Conservation (phyloP, 2,113 vertebrate species). For the Gallinago paraguaiae region DNA sequence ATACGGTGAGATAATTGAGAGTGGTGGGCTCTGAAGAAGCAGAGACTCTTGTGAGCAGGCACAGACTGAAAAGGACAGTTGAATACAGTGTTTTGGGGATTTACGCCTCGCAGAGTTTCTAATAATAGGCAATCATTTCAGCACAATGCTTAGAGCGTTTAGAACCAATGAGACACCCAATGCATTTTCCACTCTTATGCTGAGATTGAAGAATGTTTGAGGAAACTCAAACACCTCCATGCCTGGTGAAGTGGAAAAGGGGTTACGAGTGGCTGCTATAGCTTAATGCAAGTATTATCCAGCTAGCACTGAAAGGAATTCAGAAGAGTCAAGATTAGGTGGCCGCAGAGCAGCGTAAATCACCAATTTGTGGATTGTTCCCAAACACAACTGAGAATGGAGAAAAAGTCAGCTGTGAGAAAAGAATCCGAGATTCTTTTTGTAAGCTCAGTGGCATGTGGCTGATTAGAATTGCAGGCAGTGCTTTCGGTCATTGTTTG, state of each 20-base stretch:
- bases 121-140: not conserved
- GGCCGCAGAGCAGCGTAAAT: not conserved
- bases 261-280: not conserved
- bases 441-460: not conserved
- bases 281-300: not conserved
- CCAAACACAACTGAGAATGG: not conserved
- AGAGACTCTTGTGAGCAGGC: not conserved
- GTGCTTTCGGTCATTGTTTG: not conserved
- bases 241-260: not conserved
- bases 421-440: not conserved
- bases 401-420: not conserved
- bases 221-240: not conserved
- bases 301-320: not conserved
- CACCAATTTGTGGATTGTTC: not conserved
- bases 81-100: not conserved
- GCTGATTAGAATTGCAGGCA: constrained; percentile 11
- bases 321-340: not conserved
- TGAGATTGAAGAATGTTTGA: not conserved
- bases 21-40: not conserved
- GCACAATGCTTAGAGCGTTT: not conserved
- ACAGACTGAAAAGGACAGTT: not conserved
- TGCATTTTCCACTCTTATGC: not conserved
- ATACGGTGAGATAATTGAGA: not conserved
- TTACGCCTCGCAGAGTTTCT: not conserved
- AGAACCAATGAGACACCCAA: not conserved